These are phyloP conservation scores for Aphelinus certus DNA, from an alignment of 1,140 invertebrate genomes.

Conservation along the genomic window DNA sequence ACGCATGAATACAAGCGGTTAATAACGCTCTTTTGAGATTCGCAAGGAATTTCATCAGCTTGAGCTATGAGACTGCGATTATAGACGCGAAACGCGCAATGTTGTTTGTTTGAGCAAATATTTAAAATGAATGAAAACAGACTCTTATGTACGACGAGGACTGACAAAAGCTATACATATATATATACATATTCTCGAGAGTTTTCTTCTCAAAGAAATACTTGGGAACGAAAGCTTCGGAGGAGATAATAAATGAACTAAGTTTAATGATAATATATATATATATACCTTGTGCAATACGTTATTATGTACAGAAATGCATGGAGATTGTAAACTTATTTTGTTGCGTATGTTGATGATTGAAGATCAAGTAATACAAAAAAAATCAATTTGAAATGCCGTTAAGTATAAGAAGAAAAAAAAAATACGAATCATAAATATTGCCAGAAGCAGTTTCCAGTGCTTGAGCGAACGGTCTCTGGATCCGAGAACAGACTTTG, in stretches of 20 bases:
- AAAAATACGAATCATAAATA: background rate
- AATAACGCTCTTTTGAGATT: too few species aligned
- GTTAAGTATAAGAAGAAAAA: background rate
- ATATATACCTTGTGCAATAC: conserved; percentile 6
- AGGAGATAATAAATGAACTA: conserved; percentile 21
- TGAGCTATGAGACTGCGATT: too few species aligned
- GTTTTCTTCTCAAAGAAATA: too few species aligned
- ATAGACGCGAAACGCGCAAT: too few species aligned
- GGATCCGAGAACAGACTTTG: conserved; percentile 43
- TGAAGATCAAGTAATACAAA: background rate
- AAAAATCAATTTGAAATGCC: background rate
- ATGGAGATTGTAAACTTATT: conserved; percentile 22
- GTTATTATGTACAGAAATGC: conserved; percentile 24
- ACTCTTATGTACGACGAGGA: background rate
- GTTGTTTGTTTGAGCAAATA: conserved; percentile 1
- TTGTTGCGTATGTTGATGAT: conserved; percentile 15
- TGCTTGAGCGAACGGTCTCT: conserved; percentile 3
- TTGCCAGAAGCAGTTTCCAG: background rate
- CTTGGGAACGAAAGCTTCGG: background rate
- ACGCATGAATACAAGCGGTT: too few species aligned
- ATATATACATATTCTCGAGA: too few species aligned
- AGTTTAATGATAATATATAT: conserved; percentile 18
- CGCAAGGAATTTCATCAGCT: too few species aligned
- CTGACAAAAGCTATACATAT: background rate
- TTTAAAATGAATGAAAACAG: background rate